Evolutionary conservation across 2,797 vertebrate genomes (phyloP), one percentile per base, ranked within the genome.

Genomic region (Echiichthys vipera): DNA sequence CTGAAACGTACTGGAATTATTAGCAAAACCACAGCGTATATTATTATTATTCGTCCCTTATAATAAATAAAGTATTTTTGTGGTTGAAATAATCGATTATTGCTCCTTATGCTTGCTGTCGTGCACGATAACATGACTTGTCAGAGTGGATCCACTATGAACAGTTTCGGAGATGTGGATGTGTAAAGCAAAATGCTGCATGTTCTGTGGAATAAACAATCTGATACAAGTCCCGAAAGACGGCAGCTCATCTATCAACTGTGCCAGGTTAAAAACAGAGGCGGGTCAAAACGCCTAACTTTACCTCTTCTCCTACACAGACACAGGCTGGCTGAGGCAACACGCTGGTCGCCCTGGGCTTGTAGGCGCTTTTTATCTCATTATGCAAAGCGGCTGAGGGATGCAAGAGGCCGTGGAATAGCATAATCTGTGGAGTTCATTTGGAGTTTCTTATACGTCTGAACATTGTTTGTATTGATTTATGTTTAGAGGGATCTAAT

Each of bases 391-490:
- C 32, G 2, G 37, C 73, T 27, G 63, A 54, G 34, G 79, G 74
- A 80, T 24, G 40, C 70, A 9, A 68, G 71, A 83, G 83, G 85
- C 77, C 65, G 59, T 49, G 68, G 73, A 78, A 37, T 1, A 42
- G 82, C 79, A 79, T 83, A 64, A 88, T 89, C 64, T 65, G 78
- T n/a, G 6, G 59, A 80, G 80, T 83, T 87, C 78, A 73, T 84
- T 84, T 59, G 3, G 77, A 80, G 76, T 72, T 84, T 81, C 82
- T 80, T 25, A 51, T 71, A 80, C 49, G 78, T 90, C 85, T 74
- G 74, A 82, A 78, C 73, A 20, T 73, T 59, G 74, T 72, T 78
- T 29, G 15, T 82, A 89, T 89, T 77, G 88, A 90, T 89, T 88
- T 76, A 57, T 69, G 79, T 84, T 88, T 59, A 80, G 81, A 80